These are phyloP conservation scores for Rhogogaster chlorosoma DNA, from an alignment of 2,888 invertebrate genomes.

Conservation along the genomic window DNA sequence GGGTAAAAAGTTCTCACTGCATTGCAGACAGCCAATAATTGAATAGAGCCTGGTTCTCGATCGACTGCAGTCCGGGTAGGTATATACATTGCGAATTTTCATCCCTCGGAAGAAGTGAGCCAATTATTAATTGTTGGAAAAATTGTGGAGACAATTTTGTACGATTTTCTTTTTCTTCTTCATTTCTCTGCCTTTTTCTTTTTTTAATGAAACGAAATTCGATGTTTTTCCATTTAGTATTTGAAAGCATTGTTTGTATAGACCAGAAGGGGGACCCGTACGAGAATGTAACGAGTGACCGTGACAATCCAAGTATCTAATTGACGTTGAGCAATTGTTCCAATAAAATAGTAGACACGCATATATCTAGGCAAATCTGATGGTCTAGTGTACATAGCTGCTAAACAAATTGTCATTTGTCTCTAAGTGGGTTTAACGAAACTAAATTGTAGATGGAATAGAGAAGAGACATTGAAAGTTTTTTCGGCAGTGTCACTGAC, in stretches of 20 bases:
- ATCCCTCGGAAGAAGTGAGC: no score
- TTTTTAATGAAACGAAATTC: no score
- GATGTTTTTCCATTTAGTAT: no score
- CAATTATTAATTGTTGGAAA: neutral
- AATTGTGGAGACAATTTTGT: neutral
- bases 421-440: conserved; percentile 45
- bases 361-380: conserved; percentile 10
- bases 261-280: neutral
- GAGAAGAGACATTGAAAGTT: conserved; percentile 41
- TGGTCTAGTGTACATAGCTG: neutral
- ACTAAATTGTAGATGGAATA: conserved; percentile 36
- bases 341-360: conserved; percentile 10
- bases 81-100: no score
- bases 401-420: conserved; percentile 41
- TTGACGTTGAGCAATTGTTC: conserved; percentile 37
- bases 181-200: neutral
- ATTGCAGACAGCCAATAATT: neutral
- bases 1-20: neutral
- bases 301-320: conserved; percentile 8
- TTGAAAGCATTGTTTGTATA: no score
- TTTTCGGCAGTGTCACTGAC: conserved; percentile 36
- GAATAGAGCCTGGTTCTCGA: no score
- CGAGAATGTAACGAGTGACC: neutral
- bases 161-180: neutral
- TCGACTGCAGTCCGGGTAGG: no score